Percentiles rank a stretch among this genome's conserved stretches.
These are phyloP conservation scores for Idaea aversata DNA, from an alignment of 2,888 invertebrate genomes.

Conservation along the genomic window DNA sequence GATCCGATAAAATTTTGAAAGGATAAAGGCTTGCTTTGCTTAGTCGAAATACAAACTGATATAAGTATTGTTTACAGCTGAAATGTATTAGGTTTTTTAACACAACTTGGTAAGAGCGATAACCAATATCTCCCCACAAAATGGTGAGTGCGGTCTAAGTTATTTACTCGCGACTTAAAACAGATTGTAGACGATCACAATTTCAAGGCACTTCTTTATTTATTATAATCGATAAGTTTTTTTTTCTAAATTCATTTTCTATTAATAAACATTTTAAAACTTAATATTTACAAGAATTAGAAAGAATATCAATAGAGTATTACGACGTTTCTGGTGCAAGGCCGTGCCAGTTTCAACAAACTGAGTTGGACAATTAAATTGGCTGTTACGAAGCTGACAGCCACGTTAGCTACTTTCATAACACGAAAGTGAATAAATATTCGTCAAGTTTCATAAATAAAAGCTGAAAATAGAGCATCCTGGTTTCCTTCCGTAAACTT, in stretches of 20 bases:
- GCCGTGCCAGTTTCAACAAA: conserved; percentile 30
- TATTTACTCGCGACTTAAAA: too few species aligned
- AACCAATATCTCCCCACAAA: too few species aligned
- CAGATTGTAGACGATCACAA: too few species aligned
- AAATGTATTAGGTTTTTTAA: too few species aligned
- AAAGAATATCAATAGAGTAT: conserved; percentile 10
- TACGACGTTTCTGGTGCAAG: conserved; percentile 24
- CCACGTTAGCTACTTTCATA: conserved; percentile 14
- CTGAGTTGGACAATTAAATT: conserved; percentile 34
- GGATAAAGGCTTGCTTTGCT: background rate
- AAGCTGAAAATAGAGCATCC: too few species aligned
- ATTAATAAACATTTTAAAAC: background rate
- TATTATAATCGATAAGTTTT: background rate
- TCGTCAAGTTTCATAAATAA: background rate
- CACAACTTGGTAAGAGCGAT: too few species aligned
- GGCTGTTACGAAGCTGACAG: conserved; percentile 20
- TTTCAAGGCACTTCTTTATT: background rate
- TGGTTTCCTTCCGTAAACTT: too few species aligned
- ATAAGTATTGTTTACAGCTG: background rate
- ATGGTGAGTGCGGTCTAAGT: too few species aligned
- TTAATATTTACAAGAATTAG: background rate
- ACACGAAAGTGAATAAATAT: background rate
- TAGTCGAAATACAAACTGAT: background rate
- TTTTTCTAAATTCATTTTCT: too few species aligned
- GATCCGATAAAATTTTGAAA: background rate